Evolutionary conservation across 2,113 vertebrate species (phyloP).

Genomic region (Nothocercus julius): DNA sequence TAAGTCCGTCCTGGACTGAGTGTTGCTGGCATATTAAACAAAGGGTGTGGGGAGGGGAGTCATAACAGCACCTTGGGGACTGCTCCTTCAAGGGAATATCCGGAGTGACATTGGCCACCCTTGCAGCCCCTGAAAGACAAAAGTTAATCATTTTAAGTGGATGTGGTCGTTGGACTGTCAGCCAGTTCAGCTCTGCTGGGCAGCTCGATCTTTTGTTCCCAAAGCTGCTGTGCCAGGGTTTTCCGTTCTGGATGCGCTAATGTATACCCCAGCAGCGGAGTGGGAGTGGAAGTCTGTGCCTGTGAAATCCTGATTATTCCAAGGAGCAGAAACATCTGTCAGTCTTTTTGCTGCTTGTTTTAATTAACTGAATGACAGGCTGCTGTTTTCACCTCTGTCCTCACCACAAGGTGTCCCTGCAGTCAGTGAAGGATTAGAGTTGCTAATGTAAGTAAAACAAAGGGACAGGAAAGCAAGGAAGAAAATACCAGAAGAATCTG

Average conservation of each 20-base stretch:
- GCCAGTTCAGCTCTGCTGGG: neutral
- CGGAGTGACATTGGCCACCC: neutral
- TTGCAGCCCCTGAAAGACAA: neutral
- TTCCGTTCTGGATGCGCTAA: slow-evolving; percentile 23
- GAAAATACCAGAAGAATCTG: slow-evolving; percentile 39
- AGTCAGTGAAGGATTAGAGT: slow-evolving; percentile 33
- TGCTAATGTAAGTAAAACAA: slow-evolving; percentile 6
- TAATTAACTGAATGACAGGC: slow-evolving; percentile 17
- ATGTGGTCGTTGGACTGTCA: neutral
- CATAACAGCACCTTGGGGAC: accelerated
- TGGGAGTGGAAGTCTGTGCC: slow-evolving; percentile 10
- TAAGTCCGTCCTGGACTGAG: neutral
- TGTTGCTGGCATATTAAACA: neutral
- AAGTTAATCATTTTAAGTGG: neutral
- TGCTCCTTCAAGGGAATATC: neutral
- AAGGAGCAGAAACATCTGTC: slow-evolving; percentile 49
- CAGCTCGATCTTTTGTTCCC: neutral
- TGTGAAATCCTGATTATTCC: slow-evolving; percentile 31
- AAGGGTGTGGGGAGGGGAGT: neutral
- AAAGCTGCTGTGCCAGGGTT: slow-evolving; percentile 21
- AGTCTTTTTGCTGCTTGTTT: neutral
- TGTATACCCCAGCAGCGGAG: neutral
- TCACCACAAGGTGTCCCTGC: slow-evolving; percentile 66
- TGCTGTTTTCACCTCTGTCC: slow-evolving; percentile 36
- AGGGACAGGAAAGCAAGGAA: neutral